These are phyloP conservation scores for Embidobia sp. DNA, from an alignment of 2,888 invertebrate genomes.

Conservation along the genomic window DNA sequence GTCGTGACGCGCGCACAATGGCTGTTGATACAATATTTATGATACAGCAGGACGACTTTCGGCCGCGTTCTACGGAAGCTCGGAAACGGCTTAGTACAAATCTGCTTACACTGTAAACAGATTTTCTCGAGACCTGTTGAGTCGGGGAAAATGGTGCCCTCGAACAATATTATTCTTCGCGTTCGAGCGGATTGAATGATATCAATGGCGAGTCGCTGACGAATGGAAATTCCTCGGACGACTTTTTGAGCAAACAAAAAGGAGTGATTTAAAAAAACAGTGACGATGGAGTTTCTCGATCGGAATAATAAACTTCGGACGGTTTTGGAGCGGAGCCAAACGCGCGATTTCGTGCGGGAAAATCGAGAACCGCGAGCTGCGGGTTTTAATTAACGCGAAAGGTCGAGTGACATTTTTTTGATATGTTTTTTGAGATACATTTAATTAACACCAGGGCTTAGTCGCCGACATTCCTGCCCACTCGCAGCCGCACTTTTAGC, in stretches of 20 bases:
- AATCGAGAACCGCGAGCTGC: no score
- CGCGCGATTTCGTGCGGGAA: no score
- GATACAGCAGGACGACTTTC: conserved; percentile 42
- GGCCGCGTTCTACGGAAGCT: conserved; percentile 44
- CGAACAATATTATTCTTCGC: conserved; percentile 28
- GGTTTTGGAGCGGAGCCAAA: no score
- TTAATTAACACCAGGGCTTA: no score
- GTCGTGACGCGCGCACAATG: conserved; percentile 41
- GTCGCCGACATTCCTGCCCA: background rate
- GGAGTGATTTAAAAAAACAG: background rate
- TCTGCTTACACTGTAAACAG: conserved; percentile 54
- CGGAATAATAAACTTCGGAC: no score
- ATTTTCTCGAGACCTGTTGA: conserved; percentile 24
- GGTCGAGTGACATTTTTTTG: no score
- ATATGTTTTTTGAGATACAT: no score
- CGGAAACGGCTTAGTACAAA: conserved; percentile 40
- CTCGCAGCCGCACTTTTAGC: conserved; percentile 24
- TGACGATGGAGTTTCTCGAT: no score
- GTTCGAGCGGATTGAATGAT: conserved; percentile 10
- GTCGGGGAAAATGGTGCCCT: conserved; percentile 40
- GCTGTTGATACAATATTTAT: conserved; percentile 51
- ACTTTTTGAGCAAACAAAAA: background rate
- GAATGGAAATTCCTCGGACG: background rate
- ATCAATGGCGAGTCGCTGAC: no score
- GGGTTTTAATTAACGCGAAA: no score